These are phyloP conservation scores for Scomber japonicus DNA, from an alignment of 2,113 vertebrate species.

Conservation along the genomic window DNA sequence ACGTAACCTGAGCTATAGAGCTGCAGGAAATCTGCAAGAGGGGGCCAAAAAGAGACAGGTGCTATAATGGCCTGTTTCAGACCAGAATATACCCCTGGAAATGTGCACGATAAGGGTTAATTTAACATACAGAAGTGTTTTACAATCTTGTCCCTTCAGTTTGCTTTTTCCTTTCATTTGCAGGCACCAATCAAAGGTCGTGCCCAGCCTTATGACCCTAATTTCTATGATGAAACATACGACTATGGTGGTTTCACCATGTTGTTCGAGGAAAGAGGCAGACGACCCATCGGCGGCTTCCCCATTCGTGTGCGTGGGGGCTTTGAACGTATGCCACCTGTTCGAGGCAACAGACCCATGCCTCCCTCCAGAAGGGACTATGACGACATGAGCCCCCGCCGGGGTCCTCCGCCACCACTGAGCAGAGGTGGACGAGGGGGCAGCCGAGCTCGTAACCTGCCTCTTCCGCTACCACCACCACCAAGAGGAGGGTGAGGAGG, in stretches of 20 bases:
- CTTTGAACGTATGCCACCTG: constrained; percentile 94
- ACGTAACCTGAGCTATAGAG: no score
- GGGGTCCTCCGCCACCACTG: constrained; percentile 91
- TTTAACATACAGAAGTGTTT: not conserved
- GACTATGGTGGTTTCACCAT: constrained; percentile 98
- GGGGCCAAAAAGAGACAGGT: no score
- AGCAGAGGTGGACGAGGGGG: constrained; percentile 90
- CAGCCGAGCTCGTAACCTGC: constrained; percentile 94
- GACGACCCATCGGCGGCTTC: constrained; percentile 93
- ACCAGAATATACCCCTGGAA: no score
- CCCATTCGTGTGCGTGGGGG: constrained; percentile 92
- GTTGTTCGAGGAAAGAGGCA: constrained; percentile 95
- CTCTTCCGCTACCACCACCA: constrained; percentile 95
- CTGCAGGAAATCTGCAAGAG: no score
- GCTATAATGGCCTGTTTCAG: no score
- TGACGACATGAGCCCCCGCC: constrained; percentile 96
- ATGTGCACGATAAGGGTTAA: no score
- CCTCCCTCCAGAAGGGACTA: constrained; percentile 94
- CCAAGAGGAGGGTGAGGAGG: constrained; percentile 93
- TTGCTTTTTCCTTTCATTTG: not conserved
- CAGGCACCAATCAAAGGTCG: constrained; percentile 98
- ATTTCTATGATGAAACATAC: constrained; percentile 98
- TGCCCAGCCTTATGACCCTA: constrained; percentile 96
- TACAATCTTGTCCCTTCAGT: not conserved
- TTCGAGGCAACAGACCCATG: constrained; percentile 90